Conservation (phyloP, 2,888 invertebrate genomes). For the Acrocyrtus sp. region DNA sequence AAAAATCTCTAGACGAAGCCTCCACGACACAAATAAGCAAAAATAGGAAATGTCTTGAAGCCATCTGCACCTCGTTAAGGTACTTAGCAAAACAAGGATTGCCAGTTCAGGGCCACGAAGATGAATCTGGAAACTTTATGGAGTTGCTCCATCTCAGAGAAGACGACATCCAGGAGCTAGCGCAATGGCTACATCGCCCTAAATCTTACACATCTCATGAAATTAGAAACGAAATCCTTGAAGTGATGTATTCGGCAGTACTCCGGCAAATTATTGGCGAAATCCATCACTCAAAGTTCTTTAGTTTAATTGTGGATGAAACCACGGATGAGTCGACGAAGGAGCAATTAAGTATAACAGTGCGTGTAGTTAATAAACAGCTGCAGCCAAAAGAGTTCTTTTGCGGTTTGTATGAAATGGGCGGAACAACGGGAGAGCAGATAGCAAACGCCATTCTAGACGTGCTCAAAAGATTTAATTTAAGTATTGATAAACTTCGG, state of each 20-base stretch:
- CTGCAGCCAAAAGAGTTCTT: background rate
- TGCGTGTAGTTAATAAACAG: background rate
- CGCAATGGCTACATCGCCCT: background rate
- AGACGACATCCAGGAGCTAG: constrained; percentile 3
- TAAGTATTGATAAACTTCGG: background rate
- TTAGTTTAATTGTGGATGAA: constrained; percentile 34
- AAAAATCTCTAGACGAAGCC: background rate
- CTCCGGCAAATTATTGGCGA: background rate
- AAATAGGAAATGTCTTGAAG: background rate
- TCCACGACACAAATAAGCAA: background rate
- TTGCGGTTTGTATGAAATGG: background rate
- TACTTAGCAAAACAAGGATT: constrained; percentile 28
- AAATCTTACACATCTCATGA: constrained; percentile 5
- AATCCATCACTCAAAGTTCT: background rate
- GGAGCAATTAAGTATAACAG: constrained; percentile 25
- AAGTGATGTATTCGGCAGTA: background rate
- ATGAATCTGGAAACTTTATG: constrained; percentile 18
- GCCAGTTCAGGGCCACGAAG: background rate
- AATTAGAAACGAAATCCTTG: constrained; percentile 12
- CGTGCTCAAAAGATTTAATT: background rate
- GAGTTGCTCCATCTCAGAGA: constrained; percentile 2
- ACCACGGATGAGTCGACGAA: constrained; percentile 18
- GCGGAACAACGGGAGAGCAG: background rate
- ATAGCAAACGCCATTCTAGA: background rate
- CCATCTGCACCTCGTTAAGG: background rate